Evolutionary conservation across 2,797 vertebrate genomes (phyloP).

Genomic region (Alauda arvensis): DNA sequence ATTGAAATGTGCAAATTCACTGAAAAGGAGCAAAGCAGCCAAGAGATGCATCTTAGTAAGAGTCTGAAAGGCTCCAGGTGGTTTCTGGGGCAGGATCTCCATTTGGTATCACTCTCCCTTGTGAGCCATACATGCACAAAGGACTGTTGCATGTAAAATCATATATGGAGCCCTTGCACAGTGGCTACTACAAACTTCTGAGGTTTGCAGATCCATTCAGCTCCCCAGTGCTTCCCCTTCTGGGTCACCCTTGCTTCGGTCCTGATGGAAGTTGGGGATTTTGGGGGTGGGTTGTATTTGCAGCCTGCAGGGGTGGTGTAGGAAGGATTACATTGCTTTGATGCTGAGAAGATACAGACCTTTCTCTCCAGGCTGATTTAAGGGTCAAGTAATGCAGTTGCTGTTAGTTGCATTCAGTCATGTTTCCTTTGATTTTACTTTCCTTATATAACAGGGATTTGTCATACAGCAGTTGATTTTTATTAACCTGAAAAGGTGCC

Average conservation of each 20-base stretch:
- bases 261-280: not conserved
- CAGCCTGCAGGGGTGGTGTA: not conserved
- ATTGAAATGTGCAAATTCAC: not conserved
- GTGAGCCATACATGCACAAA: not conserved
- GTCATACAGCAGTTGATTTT: not conserved
- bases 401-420: not conserved
- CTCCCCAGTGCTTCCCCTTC: not conserved
- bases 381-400: not conserved
- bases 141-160: fast-evolving
- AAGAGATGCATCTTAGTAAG: not conserved
- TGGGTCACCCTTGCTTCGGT: not conserved
- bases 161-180: fast-evolving
- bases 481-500: not conserved
- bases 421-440: slow-evolving; percentile 1
- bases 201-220: not conserved
- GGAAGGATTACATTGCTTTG: not conserved
- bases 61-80: not conserved
- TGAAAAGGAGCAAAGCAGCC: not conserved
- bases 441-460: not conserved
- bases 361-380: not conserved
- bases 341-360: not conserved
- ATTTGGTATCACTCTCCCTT: not conserved
- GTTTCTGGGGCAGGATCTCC: not conserved
- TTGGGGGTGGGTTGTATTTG: not conserved
- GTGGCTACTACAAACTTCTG: fast-evolving